phyloP scores from a whole-genome alignment of 35 echinoderm and acorn worm species.

The Chiridota heheva region DNA sequence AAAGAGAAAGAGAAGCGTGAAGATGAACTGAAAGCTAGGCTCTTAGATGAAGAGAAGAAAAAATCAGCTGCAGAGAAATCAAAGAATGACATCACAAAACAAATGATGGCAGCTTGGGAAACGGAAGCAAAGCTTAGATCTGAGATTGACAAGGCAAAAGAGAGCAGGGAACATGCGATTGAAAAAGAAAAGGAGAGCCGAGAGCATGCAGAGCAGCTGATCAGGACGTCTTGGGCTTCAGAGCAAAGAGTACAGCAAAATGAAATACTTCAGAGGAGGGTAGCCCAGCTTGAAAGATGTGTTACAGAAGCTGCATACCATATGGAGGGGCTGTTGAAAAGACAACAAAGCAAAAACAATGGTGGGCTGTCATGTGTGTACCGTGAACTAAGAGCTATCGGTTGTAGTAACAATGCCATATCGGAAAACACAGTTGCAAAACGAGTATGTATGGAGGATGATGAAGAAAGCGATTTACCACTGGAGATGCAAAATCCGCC shows the following conservation, averaged over 20 bases:
- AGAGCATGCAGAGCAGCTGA: conserved; percentile 7
- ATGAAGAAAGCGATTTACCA: too few relatives aligned
- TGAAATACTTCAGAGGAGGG: conserved; percentile 3
- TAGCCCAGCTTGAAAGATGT: neutral
- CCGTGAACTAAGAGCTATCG: neutral
- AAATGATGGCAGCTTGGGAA: conserved; percentile 41
- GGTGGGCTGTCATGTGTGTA: neutral
- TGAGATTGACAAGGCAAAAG: conserved; percentile 32
- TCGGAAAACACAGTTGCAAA: conserved; percentile 1
- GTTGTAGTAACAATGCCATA: conserved; percentile 11
- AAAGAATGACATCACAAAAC: conserved; percentile 21
- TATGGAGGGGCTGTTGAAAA: conserved; percentile 13
- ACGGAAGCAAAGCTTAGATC: conserved; percentile 20
- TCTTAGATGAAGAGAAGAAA: conserved; percentile 37
- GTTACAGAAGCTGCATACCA: neutral
- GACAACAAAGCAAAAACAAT: conserved; percentile 5
- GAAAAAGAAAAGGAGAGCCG: neutral
- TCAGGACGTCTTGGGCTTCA: neutral
- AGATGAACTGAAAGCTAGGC: conserved; percentile 18
- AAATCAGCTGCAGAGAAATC: neutral
- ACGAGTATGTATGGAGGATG: conserved; percentile 32
- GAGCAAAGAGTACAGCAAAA: conserved; percentile 14
- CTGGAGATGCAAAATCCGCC: too few relatives aligned
- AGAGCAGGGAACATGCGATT: neutral
- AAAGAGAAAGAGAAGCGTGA: conserved; percentile 37